Percentiles rank a stretch among this genome's conserved stretches.
Conservation (phyloP, 2,888 invertebrate genomes). For the Phalangium opilio region DNA sequence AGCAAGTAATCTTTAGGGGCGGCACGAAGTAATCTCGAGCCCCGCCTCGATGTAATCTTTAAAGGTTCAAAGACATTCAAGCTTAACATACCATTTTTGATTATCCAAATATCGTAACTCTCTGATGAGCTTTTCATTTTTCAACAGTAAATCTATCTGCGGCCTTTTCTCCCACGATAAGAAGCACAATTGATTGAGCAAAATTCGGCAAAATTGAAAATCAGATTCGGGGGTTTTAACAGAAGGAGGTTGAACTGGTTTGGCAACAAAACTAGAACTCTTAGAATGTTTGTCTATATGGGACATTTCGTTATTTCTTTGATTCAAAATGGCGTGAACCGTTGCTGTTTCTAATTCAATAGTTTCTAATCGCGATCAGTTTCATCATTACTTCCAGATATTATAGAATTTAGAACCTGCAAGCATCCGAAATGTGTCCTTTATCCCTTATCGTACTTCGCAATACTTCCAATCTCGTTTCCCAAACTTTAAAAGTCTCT, state of each 20-base stretch:
- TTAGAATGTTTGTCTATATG: slow-evolving; percentile 36
- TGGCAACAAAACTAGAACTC: slow-evolving; percentile 35
- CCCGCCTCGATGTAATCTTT: too few relatives aligned
- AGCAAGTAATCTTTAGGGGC: too few relatives aligned
- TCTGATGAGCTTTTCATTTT: slow-evolving; percentile 72
- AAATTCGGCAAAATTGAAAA: slow-evolving; percentile 68
- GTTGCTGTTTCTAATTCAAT: slow-evolving; percentile 65
- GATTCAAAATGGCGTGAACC: slow-evolving; percentile 66
- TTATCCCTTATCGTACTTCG: too few relatives aligned
- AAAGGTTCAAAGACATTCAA: too few relatives aligned
- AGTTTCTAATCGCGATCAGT: slow-evolving; percentile 28
- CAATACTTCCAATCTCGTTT: too few relatives aligned
- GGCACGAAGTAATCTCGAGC: too few relatives aligned
- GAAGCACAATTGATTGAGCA: slow-evolving; percentile 82
- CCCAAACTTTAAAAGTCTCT: too few relatives aligned
- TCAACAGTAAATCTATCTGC: slow-evolving; percentile 66
- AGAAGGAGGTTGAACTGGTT: slow-evolving; percentile 37
- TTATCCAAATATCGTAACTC: slow-evolving; percentile 85
- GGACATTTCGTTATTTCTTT: slow-evolving; percentile 66
- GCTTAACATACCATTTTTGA: slow-evolving; percentile 39
- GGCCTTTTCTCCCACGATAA: slow-evolving; percentile 75
- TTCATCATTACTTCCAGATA: slow-evolving; percentile 27
- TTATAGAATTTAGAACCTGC: slow-evolving; percentile 31
- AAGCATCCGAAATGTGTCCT: too few relatives aligned
- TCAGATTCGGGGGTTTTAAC: slow-evolving; percentile 41